Evolutionary conservation across 1,140 invertebrate genomes (phyloP).

Genomic region (Drosophila orena): DNA sequence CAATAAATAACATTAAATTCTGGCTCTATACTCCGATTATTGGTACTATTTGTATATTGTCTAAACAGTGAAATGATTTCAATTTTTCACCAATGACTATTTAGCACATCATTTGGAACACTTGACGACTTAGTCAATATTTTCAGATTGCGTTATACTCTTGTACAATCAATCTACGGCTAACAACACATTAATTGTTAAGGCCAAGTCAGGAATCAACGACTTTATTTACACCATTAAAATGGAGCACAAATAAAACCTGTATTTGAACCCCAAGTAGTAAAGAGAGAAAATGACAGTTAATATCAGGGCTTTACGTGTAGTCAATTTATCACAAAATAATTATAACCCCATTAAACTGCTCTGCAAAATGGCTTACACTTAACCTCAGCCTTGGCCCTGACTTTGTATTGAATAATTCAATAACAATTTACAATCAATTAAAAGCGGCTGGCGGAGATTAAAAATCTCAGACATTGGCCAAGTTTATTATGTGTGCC

Average conservation of each 20-base stretch:
- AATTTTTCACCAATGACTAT: not conserved
- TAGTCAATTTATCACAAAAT: conserved; percentile 16
- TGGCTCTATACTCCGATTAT: not conserved
- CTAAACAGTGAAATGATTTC: not conserved
- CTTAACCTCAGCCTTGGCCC: conserved; percentile 34
- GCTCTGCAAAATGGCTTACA: conserved; percentile 18
- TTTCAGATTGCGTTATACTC: not conserved
- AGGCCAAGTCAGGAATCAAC: conserved; percentile 16
- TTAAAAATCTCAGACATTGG: conserved; percentile 64
- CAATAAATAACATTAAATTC: conserved; percentile 47
- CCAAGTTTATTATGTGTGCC: conserved; percentile 64
- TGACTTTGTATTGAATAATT: conserved; percentile 37
- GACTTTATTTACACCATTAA: not conserved
- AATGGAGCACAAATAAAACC: conserved; percentile 1
- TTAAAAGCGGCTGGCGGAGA: conserved; percentile 33
- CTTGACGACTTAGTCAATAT: not conserved
- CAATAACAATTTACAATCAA: conserved; percentile 54
- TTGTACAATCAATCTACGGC: conserved; percentile 28
- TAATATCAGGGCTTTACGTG: conserved; percentile 21
- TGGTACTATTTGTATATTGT: conserved; percentile 3
- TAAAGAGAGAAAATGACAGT: conserved; percentile 12
- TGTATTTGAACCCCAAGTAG: conserved; percentile 33
- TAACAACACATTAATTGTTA: conserved; percentile 53
- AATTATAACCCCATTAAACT: conserved; percentile 43
- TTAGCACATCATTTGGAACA: not conserved